These are phyloP conservation scores for Andrena haemorrhoa DNA, from an alignment of 2,888 invertebrate species.

Conservation along the genomic window DNA sequence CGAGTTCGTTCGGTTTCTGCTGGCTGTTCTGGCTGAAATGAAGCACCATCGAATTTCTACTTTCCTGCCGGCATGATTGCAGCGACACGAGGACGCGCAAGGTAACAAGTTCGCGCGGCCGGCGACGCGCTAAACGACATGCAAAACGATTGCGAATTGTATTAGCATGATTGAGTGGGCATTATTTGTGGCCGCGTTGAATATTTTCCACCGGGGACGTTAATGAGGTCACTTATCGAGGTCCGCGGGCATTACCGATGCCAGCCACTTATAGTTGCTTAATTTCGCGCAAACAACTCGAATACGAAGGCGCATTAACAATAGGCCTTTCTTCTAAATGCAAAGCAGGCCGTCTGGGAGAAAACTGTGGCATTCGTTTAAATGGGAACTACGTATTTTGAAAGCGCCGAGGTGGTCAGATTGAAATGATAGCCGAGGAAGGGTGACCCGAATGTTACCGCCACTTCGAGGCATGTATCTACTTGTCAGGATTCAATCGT, in stretches of 20 bases:
- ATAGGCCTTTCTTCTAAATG: neutral
- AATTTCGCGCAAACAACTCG: constrained; percentile 32
- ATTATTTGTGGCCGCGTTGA: constrained; percentile 30
- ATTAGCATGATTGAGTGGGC: constrained; percentile 47
- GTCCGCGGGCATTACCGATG: constrained; percentile 62
- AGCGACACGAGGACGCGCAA: neutral
- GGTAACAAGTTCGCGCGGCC: constrained; percentile 12
- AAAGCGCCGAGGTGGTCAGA: neutral
- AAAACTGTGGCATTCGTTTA: neutral
- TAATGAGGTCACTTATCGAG: constrained; percentile 51
- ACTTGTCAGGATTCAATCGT: too few relatives aligned
- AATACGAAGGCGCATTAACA: neutral
- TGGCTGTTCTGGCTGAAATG: neutral
- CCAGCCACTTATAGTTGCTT: constrained; percentile 4
- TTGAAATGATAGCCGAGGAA: neutral
- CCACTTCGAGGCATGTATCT: too few relatives aligned
- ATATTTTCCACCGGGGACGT: constrained; percentile 35
- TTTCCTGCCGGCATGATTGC: neutral
- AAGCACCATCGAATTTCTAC: neutral
- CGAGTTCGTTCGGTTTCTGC: neutral
- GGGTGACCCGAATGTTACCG: too few relatives aligned
- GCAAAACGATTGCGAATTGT: constrained; percentile 51
- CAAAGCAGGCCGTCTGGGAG: neutral
- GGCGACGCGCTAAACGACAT: neutral
- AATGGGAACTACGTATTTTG: neutral